Evolutionary conservation across 2,888 invertebrate genomes (phyloP), one percentile per base, ranked within the genome.

Genomic region (Cryptus viduatorius): DNA sequence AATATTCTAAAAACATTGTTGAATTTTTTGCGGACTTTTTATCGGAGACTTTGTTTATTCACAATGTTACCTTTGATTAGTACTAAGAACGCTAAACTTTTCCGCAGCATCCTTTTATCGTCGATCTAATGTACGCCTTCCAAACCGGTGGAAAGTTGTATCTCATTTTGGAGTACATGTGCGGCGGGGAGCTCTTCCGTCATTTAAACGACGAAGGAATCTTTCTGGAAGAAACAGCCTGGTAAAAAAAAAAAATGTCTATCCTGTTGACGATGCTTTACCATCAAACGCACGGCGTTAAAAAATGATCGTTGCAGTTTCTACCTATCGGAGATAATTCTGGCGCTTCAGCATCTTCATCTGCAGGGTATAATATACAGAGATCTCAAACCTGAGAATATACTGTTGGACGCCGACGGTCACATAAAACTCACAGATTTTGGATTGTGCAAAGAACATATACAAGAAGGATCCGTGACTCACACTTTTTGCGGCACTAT

Each of bases 401-500:
- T 99, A 88, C 95, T 99, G 77, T 95, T 99, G 88, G 99, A 99
- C 95, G 96, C 97, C 87, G 96, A 97, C 94, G 99, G 99, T 81
- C 99, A 99, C 94, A 98, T 93, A 72, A 93, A 93, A 85, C 84
- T 93, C 68, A 93, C 93, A 56, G 93, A 93, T 84, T 93, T 93
- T 89, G 93, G 93, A 72, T 88, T 93, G 24, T 93, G 93, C 79
- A 93, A 93, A 82, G 93, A 93, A 50, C 91, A 93, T 69, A 90
- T 93, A 92, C 96, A 96, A 92, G 97, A 97, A 92, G 98, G 97
- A 87, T 97, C 96, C 91, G 97, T 99, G 77, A 99, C 99, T 84
- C 98, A 99, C 93, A 99, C 99, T 87, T 99, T 99, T 95, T 99
- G 99, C 94, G 99, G 99, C 82, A 99, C 99, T 86, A 99, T 99